Evolutionary conservation across 2,888 invertebrate species (phyloP).

Genomic region (Teleiodes luculella): DNA sequence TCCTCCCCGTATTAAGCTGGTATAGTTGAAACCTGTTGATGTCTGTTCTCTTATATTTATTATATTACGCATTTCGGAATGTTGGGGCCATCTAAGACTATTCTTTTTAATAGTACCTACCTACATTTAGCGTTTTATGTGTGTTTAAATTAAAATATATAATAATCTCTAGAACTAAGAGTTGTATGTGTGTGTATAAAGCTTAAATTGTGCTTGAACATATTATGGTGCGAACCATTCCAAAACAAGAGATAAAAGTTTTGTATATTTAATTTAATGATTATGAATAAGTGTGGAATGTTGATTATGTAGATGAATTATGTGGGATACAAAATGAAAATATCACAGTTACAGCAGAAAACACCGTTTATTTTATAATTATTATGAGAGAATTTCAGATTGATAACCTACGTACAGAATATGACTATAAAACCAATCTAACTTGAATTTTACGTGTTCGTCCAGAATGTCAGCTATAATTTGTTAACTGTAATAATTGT

Average conservation of each 20-base stretch:
- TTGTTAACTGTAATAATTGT: constrained; percentile 40
- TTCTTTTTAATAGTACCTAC: no score
- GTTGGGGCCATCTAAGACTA: no score
- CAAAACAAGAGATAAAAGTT: no score
- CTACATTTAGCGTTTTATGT: no score
- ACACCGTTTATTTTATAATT: constrained; percentile 81
- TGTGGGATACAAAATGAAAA: not conserved
- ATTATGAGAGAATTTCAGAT: constrained; percentile 80
- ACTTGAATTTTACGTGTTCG: constrained; percentile 65
- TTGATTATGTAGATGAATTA: not conserved
- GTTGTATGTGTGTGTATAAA: no score
- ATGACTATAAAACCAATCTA: constrained; percentile 78
- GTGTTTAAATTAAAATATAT: no score
- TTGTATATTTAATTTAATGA: no score
- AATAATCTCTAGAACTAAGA: no score
- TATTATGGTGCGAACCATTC: no score
- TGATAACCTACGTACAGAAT: constrained; percentile 79
- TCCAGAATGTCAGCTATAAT: constrained; percentile 60
- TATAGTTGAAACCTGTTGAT: constrained; percentile 1
- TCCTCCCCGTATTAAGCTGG: not conserved
- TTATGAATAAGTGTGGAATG: not conserved
- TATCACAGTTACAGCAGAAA: constrained; percentile 71
- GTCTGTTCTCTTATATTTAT: not conserved
- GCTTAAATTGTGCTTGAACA: not conserved
- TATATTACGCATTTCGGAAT: no score